Conservation (phyloP, 2,797 vertebrate species). For the Urophycis tenuis region DNA sequence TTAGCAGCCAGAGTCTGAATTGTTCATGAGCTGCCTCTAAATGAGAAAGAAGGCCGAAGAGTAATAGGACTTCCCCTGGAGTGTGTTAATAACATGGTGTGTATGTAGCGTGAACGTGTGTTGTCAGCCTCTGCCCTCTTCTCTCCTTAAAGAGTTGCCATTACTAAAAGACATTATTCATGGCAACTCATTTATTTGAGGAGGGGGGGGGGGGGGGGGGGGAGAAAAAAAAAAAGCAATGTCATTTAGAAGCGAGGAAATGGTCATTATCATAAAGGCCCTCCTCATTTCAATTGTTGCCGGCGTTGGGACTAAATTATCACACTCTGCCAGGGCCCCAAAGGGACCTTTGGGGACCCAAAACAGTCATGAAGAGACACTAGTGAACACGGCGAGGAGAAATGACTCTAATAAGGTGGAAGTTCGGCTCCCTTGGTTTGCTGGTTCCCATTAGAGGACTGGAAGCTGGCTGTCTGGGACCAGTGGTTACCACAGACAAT, state of each 20-base stretch:
- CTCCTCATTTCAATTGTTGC: constrained; percentile 44
- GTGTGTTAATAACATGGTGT: constrained; percentile 75
- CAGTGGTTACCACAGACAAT: constrained; percentile 22
- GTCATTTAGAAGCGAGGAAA: constrained; percentile 51
- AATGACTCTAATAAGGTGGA: constrained; percentile 43
- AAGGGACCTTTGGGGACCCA: constrained; percentile 25
- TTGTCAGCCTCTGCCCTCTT: constrained; percentile 72
- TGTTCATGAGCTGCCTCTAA: constrained; percentile 90
- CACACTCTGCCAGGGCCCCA: constrained; percentile 38
- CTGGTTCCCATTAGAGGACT: constrained; percentile 43
- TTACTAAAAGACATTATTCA: constrained; percentile 57
- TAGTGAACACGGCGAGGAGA: constrained; percentile 38
- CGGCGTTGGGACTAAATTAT: constrained; percentile 49
- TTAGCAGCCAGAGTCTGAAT: constrained; percentile 95
- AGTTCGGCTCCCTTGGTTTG: constrained; percentile 28
- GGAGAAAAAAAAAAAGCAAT: constrained; percentile 48
- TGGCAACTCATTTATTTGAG: constrained; percentile 57
- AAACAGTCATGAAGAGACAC: constrained; percentile 30
- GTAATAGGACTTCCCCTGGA: constrained; percentile 91
- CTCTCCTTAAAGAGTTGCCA: constrained; percentile 60
- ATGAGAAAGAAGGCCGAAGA: constrained; percentile 83
- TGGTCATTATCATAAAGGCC: constrained; percentile 54
- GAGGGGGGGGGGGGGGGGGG: too few relatives aligned
- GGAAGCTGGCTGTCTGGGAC: constrained; percentile 28
- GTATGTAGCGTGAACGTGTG: constrained; percentile 44